phyloP scores from a whole-genome alignment of 2,113 vertebrate genomes.

The Maccullochella peelii region DNA sequence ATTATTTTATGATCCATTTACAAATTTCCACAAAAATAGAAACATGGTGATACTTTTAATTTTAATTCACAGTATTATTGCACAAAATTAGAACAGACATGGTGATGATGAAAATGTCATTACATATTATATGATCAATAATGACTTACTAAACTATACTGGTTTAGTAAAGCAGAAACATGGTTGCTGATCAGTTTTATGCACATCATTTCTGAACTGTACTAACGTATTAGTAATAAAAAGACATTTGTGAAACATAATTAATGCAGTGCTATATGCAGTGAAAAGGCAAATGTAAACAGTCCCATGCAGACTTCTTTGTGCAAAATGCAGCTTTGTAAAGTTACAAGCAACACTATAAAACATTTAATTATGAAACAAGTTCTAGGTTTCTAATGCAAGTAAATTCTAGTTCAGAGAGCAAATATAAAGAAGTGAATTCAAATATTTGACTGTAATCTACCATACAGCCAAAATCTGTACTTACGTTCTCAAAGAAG shows the following conservation, averaged over 20 bases:
- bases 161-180: neutral
- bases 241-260: neutral
- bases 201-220: neutral
- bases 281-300: neutral
- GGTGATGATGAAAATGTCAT: too few relatives aligned
- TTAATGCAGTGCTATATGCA: neutral
- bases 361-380: neutral
- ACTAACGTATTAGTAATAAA: neutral
- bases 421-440: neutral
- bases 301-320: neutral
- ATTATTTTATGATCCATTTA: neutral
- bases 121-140: neutral
- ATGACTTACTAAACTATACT: neutral
- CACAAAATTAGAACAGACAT: neutral
- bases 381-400: neutral
- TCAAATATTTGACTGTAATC: neutral
- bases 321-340: neutral
- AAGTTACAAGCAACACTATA: neutral
- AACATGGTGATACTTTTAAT: neutral
- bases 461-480: conserved; percentile 6
- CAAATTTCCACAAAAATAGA: neutral
- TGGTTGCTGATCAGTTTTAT: neutral
- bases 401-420: neutral
- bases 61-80: neutral
- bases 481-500: conserved; percentile 52